Evolutionary conservation across 1,140 invertebrate genomes (phyloP), one percentile per base, ranked within the genome.

Genomic region (Idris sp.): DNA sequence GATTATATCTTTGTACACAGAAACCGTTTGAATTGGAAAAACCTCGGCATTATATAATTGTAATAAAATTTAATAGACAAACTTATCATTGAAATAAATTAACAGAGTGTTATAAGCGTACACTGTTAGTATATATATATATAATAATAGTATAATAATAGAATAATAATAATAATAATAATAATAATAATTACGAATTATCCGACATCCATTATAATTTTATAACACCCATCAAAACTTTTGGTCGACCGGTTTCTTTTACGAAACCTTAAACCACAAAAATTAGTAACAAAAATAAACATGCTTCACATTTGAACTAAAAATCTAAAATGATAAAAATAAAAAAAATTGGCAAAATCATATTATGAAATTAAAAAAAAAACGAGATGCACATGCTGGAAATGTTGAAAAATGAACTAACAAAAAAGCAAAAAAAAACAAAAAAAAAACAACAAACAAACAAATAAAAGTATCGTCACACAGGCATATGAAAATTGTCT

Each of bases 41-140:
- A 65, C 61, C 61, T 67, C 64, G 64, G 58, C 64, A n/a, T n/a
- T n/a, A n/a, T n/a, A n/a, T 49, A n/a, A 28, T 54, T n/a, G n/a
- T 22, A 36, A 40, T 11, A 65, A 46, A 8, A 38, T 40, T 26
- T 9, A 48, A n/a, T 11, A 22, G 44, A 43, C 4, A 41, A n/a
- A 44, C 15, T 35, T 11, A 28, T 58, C 54, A 33, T 9, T 48
- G 30, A 28, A 68, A 68, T 4, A 58, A 18, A 56, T n/a, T n/a
- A 36, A n/a, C 36, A 58, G 30, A 4, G 35, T 41, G 53, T 48
- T 15, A 46, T 25, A 65, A 56, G 49, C 62, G 49, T 36, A n/a
- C n/a, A 38, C 30, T 65, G 49, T 65, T 56, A 65, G 31, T 54
- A 36, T 11, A 26, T 40, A 13, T 40, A 18, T 36, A 48, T 18